Base-by-base conservation (phyloP, 2,797 vertebrate species). In the Cheirogaleus major region DNA sequence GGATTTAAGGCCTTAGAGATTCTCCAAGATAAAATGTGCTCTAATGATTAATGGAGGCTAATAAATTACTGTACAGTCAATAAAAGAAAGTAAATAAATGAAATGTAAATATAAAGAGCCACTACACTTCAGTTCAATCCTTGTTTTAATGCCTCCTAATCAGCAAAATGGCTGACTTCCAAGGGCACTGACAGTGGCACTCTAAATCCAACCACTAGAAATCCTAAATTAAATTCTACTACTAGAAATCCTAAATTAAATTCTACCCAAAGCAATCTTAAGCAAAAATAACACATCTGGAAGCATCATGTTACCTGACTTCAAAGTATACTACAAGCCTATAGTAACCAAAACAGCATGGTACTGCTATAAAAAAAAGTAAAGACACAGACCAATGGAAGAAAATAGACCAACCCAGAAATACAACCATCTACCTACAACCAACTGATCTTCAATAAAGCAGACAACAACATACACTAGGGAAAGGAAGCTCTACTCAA, bases 181-280 rank as follows among this genome's bases (percentile, higher is more conserved):
- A 97, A 96, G 80, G 80, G 11, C 22, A 81, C 14, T 35, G 52
- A 57, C 79, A 23, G 45, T 13, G n/a, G 85, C 32, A 91, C 82
- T 97, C 78, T 93, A 96, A 96, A 95, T 92, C 38, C 32, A 65
- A 38, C 45, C 93, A 83, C 78, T 91, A 76, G 97, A 98, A 95
- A 59, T 18, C 41, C 48, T 94, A 50, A 96, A 88, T 93, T 82
- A 96, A 98, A 98, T 86, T 91, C 17, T 92, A 96, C 41, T n/a
- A n/a, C n/a, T n/a, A n/a, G n/a, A n/a, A n/a, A n/a, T n/a, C n/a
- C n/a, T n/a, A n/a, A n/a, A n/a, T n/a, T n/a, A n/a, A n/a, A n/a
- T n/a, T n/a, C n/a, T n/a, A n/a, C n/a, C 11, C 65, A n/a, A 65
- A 65, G 63, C 8, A 4, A 65, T 65, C 63, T 59, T 65, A 10